Base-by-base conservation (phyloP, 1,140 invertebrate species). In the Aphis gossypii region DNA sequence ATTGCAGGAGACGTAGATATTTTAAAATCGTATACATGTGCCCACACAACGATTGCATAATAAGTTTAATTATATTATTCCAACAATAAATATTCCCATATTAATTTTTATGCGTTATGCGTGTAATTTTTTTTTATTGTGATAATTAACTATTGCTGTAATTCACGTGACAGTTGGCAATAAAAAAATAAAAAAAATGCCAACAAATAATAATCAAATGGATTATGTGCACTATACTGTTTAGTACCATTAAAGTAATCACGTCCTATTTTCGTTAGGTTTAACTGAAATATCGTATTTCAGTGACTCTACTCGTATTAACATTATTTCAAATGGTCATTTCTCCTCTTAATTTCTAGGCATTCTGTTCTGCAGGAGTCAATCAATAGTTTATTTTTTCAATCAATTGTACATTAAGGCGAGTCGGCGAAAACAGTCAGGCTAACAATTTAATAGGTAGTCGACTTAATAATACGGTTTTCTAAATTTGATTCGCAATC, bases 31-130 rank as follows among this genome's bases (percentile, higher is more conserved):
- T 6, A 76, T 30, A 68, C 60, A 76, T 76, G 23, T 76, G n/a
- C 60, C n/a, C 60, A 76, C n/a, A 76, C 60, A 76, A 76, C 60
- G 30, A n/a, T 76, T 76, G 30, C 60, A 76, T 76, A 76, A n/a
- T n/a, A 76, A 76, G 30, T 76, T 76, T n/a, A 76, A 76, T n/a
- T 76, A 76, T 76, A 76, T 76, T 76, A 76, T n/a, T 4, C 60
- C 60, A n/a, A 76, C n/a, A 7, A 30, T 86, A 86, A 46, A 38
- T 87, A 25, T 87, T 48, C 46, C 4, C 14, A 35, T 86, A 44
- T 86, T 86, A 44, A 44, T 87, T 87, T 87, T 87, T 87, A 87
- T 35, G 41, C 18, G n/a, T 82, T 87, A 87, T 21, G 82, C 8
- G 21, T 41, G 82, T 44, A 84, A 44, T 84, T 84, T 84, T 84